Evolutionary conservation across 2,797 vertebrate genomes (phyloP).

Genomic region (Mycteria americana): DNA sequence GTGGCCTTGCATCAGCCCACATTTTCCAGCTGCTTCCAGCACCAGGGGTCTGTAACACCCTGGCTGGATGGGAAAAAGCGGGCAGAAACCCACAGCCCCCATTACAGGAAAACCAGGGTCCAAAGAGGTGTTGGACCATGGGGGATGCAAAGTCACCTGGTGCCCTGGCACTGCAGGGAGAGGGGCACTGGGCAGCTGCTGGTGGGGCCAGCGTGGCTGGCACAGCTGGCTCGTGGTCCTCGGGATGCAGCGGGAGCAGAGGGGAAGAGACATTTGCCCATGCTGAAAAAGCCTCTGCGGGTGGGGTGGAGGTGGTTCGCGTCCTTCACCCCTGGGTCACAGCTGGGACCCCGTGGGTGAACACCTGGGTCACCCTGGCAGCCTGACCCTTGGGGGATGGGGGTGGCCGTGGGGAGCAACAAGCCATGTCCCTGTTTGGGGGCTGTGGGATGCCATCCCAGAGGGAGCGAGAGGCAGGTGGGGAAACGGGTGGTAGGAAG

Average conservation of each 20-base stretch:
- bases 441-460: fast-evolving
- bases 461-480: fast-evolving
- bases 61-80: neutral
- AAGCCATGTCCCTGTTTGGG: fast-evolving
- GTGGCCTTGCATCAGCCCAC: neutral
- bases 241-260: fast-evolving
- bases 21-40: neutral
- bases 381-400: neutral
- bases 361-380: neutral
- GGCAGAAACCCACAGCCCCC: neutral
- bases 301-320: neutral
- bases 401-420: fast-evolving
- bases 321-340: neutral
- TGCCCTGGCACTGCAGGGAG: neutral
- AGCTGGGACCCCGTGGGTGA: neutral
- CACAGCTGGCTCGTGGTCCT: neutral
- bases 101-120: neutral
- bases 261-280: fast-evolving
- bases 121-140: fast-evolving
- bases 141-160: neutral
- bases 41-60: fast-evolving
- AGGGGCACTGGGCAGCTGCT: neutral
- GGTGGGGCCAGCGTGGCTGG: neutral
- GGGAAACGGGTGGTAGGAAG: neutral
- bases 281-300: neutral